Percentiles rank a stretch among this genome's conserved stretches.
phyloP scores from a whole-genome alignment of 2,113 vertebrate species.

The Muntiacus muntjak region DNA sequence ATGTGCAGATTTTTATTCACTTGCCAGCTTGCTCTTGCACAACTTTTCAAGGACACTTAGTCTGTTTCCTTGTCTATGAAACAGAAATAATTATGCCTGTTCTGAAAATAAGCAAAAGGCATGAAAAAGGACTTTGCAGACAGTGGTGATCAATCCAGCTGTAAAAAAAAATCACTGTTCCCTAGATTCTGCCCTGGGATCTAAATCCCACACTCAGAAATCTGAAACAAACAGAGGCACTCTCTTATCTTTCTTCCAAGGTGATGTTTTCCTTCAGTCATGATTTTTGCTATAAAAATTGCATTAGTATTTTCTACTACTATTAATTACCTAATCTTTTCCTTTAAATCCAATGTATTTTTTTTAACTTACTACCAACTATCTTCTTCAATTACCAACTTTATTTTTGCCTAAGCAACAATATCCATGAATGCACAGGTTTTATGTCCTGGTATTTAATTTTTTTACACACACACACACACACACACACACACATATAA shows the following conservation, averaged over 20 bases:
- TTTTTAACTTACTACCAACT: neutral
- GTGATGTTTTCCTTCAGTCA: neutral
- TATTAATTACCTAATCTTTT: constrained; percentile 6
- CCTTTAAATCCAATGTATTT: neutral
- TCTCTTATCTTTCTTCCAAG: neutral
- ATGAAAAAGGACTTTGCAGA: constrained; percentile 27
- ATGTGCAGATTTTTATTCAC: constrained; percentile 22
- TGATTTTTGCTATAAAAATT: constrained; percentile 41
- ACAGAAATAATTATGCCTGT: constrained; percentile 39
- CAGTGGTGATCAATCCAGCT: neutral
- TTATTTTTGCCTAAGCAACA: neutral
- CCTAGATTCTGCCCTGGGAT: constrained; percentile 11
- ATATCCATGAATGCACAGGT: neutral
- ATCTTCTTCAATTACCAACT: neutral
- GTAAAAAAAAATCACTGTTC: constrained; percentile 16
- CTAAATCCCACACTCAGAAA: constrained; percentile 9
- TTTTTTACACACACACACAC: neutral
- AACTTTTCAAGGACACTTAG: constrained; percentile 34
- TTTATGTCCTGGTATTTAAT: neutral
- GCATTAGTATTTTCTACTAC: constrained; percentile 1
- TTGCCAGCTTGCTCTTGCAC: constrained; percentile 27
- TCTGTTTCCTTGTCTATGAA: constrained; percentile 28
- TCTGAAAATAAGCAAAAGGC: constrained; percentile 45
- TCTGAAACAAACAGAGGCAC: neutral
- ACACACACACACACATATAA: rapidly evolving